Evolutionary conservation across 2,888 invertebrate species (phyloP), one percentile per base, ranked within the genome.

Genomic region (Dugesia japonica): DNA sequence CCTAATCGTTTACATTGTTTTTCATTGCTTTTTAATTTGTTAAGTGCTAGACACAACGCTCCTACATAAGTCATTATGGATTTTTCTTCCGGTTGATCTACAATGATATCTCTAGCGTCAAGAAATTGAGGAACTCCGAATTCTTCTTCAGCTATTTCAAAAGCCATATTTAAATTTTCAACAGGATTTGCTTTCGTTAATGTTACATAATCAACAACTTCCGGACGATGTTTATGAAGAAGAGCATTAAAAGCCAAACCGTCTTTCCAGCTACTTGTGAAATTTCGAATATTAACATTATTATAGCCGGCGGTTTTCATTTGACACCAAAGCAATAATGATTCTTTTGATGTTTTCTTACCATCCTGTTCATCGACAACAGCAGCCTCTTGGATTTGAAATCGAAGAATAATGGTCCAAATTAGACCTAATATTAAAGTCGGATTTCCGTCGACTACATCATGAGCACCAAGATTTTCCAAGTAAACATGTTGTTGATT

Each of bases 271-370:
- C 94, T 94, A 28, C 94, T 95, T 71, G 97, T 95, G 86, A 98
- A 99, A 87, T 98, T 98, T 79, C 95, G 88, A 26, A 99, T 94
- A 84, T 99, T 99, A 28, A 98, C 98, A 85, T 98, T 98, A 84
- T 94, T 91, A 86, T 99, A 99, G 73, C 98, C 98, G 71, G 98
- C 98, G 0, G 99, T 99, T 87, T 99, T 99, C 95, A 99, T 98
- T 87, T 99, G 98, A 87, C 98, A 99, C 98, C 98, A 99, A 77
- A 99, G 87, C 73, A 97, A 87, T 77, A 97, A 87, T 0, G 98
- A 98, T 85, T 99, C 85, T 81, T 85, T 85, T 76, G 84, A 84
- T 26, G 42, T 28, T 23, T 76, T 1, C 17, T 27, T 77, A 77
- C 77, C 77, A 75, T 99, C 98, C 85, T 98, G 97, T 42, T 97